A percentile compares a stretch with the other conserved stretches of the same genome.
phyloP scores from a whole-genome alignment of 2,888 invertebrate genomes.

The Pheosia tremula region DNA sequence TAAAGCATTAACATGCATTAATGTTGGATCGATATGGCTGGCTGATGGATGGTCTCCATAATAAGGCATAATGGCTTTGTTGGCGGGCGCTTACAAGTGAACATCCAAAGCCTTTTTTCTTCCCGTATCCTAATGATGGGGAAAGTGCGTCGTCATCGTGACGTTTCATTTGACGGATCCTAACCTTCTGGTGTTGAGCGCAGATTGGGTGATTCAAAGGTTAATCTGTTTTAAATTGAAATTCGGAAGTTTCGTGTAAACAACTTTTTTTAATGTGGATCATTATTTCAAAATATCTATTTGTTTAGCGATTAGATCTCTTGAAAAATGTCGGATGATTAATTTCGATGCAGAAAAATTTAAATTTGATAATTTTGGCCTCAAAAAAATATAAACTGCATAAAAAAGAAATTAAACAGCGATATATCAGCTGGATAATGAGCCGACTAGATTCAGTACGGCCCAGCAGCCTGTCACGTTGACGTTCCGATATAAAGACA shows the following conservation, averaged over 20 bases:
- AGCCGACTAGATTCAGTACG: constrained; percentile 33
- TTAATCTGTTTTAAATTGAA: constrained; percentile 73
- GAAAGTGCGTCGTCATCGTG: constrained; percentile 75
- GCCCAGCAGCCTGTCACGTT: constrained; percentile 55
- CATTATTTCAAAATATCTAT: constrained; percentile 17
- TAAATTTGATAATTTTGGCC: background rate
- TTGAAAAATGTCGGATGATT: constrained; percentile 10
- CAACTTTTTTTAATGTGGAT: constrained; percentile 41
- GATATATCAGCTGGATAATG: constrained; percentile 31
- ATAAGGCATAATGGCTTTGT: constrained; percentile 83
- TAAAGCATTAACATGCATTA: constrained; percentile 83
- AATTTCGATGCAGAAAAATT: constrained; percentile 6
- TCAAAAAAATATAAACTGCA: background rate
- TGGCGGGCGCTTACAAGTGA: constrained; percentile 76
- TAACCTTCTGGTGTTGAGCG: constrained; percentile 74
- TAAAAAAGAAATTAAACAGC: constrained; percentile 29
- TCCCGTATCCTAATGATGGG: constrained; percentile 71
- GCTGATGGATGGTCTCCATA: constrained; percentile 82
- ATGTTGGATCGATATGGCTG: constrained; percentile 80
- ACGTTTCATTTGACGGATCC: constrained; percentile 67
- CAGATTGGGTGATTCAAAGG: constrained; percentile 65
- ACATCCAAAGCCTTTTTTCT: constrained; percentile 75
- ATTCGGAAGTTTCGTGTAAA: constrained; percentile 43
- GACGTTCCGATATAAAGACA: constrained; percentile 72
- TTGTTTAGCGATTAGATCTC: constrained; percentile 15